phyloP scores from a whole-genome alignment of 2,797 vertebrate genomes.

The Bucorvus abyssinicus region DNA sequence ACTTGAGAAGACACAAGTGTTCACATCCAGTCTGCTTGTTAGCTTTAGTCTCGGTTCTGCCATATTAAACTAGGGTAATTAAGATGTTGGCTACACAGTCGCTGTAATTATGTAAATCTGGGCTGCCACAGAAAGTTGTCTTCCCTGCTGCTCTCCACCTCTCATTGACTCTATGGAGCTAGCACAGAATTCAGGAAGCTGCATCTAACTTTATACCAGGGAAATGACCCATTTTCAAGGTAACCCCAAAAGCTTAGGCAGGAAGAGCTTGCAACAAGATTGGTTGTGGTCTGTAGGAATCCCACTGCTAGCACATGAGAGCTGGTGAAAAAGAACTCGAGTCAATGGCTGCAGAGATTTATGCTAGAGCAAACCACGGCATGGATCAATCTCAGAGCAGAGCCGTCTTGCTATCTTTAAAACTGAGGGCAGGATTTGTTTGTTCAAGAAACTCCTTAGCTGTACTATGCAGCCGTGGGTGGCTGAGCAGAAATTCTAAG shows the following conservation, averaged over 20 bases:
- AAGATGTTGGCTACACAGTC: neutral
- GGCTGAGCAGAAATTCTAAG: neutral
- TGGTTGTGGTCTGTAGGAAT: neutral
- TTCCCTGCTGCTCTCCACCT: neutral
- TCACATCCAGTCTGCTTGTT: neutral
- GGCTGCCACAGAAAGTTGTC: neutral
- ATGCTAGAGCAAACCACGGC: neutral
- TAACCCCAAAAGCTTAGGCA: neutral
- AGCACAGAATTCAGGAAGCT: neutral
- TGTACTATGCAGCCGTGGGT: neutral
- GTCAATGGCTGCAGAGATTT: neutral
- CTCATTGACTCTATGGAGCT: no score
- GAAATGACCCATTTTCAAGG: neutral
- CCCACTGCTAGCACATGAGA: neutral
- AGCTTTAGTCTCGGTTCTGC: neutral
- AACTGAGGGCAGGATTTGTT: neutral
- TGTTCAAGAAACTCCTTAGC: neutral
- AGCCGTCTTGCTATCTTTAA: neutral
- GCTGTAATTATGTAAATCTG: neutral
- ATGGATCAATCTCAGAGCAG: neutral
- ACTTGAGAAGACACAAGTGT: neutral
- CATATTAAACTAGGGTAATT: neutral
- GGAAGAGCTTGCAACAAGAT: neutral
- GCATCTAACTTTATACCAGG: neutral
- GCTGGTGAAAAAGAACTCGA: neutral